Conservation (phyloP, 2,113 vertebrate species). For the Sphaerodactylus townsendi region DNA sequence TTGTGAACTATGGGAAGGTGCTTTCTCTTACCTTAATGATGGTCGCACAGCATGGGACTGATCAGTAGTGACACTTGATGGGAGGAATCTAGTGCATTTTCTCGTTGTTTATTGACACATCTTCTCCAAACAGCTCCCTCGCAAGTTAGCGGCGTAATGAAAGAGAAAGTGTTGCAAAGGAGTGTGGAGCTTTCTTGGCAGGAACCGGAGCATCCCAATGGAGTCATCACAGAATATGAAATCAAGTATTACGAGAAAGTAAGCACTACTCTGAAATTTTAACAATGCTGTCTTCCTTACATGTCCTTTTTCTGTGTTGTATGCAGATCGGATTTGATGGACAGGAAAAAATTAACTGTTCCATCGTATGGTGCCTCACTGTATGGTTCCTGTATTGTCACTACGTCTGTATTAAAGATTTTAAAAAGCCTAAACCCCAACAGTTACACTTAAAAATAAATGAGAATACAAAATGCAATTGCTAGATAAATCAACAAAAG, state of each 20-base stretch:
- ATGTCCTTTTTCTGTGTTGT: background rate
- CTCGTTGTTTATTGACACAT: slow-evolving; percentile 78
- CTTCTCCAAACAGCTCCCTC: slow-evolving; percentile 91
- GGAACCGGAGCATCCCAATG: slow-evolving; percentile 97
- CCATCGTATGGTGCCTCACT: background rate
- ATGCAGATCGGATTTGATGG: background rate
- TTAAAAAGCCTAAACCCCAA: background rate
- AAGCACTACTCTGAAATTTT: slow-evolving; percentile 70
- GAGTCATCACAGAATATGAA: slow-evolving; percentile 98
- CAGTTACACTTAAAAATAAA: background rate
- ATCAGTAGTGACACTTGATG: slow-evolving; percentile 78
- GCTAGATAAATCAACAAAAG: background rate
- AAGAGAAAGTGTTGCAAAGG: slow-evolving; percentile 92
- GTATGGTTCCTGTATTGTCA: slow-evolving; percentile 17
- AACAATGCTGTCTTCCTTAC: slow-evolving; percentile 13
- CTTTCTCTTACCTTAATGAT: slow-evolving; percentile 78
- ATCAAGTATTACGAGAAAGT: slow-evolving; percentile 99
- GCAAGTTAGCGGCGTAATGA: slow-evolving; percentile 95
- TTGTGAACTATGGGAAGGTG: slow-evolving; percentile 74
- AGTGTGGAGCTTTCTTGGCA: slow-evolving; percentile 97
- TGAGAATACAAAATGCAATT: background rate
- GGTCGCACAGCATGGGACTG: slow-evolving; percentile 72
- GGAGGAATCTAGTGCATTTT: slow-evolving; percentile 71
- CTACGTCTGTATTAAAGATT: slow-evolving; percentile 10
- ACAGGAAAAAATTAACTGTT: background rate